These are phyloP conservation scores for Atta cephalotes DNA, from an alignment of 1,140 invertebrate genomes.

Conservation along the genomic window DNA sequence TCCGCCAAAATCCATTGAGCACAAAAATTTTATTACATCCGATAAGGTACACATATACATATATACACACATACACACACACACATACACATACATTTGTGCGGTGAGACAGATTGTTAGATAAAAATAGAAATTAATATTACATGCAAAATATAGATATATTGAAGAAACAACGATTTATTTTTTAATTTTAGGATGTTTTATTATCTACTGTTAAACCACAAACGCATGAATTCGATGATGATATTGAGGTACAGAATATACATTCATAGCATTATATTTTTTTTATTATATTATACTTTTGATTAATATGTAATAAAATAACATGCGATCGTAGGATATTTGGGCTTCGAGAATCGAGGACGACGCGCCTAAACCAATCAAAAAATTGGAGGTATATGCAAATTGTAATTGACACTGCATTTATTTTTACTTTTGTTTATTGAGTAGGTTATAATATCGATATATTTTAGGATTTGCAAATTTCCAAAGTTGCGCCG, in stretches of 20 bases:
- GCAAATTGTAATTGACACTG: not conserved
- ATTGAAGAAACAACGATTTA: not conserved
- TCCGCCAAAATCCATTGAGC: conserved; percentile 8
- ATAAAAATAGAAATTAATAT: conserved; percentile 8
- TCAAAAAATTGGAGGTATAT: conserved; percentile 43
- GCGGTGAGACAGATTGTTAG: not conserved
- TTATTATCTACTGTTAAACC: conserved; percentile 12
- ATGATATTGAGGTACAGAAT: conserved; percentile 68
- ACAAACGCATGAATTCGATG: conserved; percentile 35
- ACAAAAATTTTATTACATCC: conserved; percentile 16
- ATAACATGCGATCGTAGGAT: conserved; percentile 42
- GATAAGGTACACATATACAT: conserved; percentile 35
- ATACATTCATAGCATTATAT: conserved; percentile 29
- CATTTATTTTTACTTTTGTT: conserved; percentile 23
- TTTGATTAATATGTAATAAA: conserved; percentile 19
- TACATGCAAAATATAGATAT: not conserved
- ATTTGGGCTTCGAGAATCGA: conserved; percentile 44
- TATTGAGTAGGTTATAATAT: not conserved
- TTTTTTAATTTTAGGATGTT: conserved; percentile 36
- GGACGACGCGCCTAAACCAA: conserved; percentile 38
- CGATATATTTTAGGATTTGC: conserved; percentile 47
- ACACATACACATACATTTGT: not conserved
- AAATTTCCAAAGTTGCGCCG: not conserved
- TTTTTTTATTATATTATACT: conserved; percentile 3
- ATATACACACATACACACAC: not conserved